Base-by-base conservation (phyloP, 2,797 vertebrate genomes). In the Novumbra hubbsi region DNA sequence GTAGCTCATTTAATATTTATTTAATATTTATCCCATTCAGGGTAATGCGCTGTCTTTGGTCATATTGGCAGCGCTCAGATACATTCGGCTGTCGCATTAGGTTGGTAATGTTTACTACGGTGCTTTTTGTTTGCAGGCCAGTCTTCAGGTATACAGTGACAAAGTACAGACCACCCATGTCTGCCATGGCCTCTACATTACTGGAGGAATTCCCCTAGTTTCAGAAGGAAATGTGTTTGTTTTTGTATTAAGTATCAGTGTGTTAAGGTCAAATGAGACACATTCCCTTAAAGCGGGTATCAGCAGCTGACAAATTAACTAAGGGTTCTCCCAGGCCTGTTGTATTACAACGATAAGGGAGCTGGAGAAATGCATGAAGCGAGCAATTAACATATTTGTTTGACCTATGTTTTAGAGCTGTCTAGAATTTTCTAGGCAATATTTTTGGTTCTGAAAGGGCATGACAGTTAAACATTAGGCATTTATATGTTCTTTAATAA, bases 111-210 rank as follows among this genome's bases (percentile, higher is more conserved):
- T 87, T 89, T 89, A 87, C 84, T 87, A 89, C 83, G 84, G 83
- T 88, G 79, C 87, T 89, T 88, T 87, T 80, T 89, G 86, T 91
- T 87, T 87, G 78, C 84, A 78, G 85, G 86, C 79, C 84, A 62
- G 85, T 91, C 90, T 86, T 81, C 81, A 68, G 91, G 87, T 85
- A 75, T 85, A 82, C 79, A 88, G 88, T 92, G 90, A 92, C 90
- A 93, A 93, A 89, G 83, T 68, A 41, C 72, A 85, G 93, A 92
- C 92, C 93, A 94, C 93, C 91, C 92, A 90, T 86, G 89, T 85
- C 83, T 89, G 85, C 86, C 86, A 76, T 87, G 77, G 76, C 76
- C 80, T 69, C 85, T 70, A 60, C 87, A 86, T 85, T 86, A 73
- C 84, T 84, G 73, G 78, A 88, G 80, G 87, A 89, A 89, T 89